phyloP scores from a whole-genome alignment of 2,888 invertebrate genomes.

The Callinectes sapidus region DNA sequence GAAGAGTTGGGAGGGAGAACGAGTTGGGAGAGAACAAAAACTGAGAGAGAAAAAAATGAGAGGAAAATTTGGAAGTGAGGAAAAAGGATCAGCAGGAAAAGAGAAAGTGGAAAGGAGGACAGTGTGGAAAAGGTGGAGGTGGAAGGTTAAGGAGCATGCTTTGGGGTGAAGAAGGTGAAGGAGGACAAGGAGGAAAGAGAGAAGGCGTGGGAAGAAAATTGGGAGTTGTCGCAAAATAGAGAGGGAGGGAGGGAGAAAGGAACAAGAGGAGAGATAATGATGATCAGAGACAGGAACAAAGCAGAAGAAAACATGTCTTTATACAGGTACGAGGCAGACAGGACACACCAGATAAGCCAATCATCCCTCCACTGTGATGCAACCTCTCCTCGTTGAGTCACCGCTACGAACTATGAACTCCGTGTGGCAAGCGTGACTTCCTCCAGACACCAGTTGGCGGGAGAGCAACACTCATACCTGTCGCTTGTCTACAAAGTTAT shows the following conservation, averaged over 20 bases:
- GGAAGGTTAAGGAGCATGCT: background rate
- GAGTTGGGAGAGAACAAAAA: background rate
- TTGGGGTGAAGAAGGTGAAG: background rate
- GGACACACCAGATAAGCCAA: background rate
- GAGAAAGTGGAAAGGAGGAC: background rate
- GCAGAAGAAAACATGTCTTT: background rate
- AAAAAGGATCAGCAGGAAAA: background rate
- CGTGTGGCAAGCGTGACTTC: slow-evolving; percentile 3
- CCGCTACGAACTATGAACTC: background rate
- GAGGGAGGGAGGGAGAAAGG: background rate
- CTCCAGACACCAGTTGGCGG: background rate
- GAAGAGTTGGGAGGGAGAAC: background rate
- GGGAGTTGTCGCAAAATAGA: background rate
- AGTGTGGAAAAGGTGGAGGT: background rate
- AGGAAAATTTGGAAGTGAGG: background rate
- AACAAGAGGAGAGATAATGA: background rate
- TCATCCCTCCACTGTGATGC: background rate
- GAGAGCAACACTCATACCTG: background rate
- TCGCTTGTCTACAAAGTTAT: background rate
- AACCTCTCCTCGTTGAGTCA: background rate
- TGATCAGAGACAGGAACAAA: background rate
- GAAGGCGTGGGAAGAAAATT: background rate
- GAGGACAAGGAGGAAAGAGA: background rate
- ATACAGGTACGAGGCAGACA: background rate
- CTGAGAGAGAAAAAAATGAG: background rate